Evolutionary conservation across 2,888 invertebrate genomes (phyloP).

Genomic region (Antitype chi): DNA sequence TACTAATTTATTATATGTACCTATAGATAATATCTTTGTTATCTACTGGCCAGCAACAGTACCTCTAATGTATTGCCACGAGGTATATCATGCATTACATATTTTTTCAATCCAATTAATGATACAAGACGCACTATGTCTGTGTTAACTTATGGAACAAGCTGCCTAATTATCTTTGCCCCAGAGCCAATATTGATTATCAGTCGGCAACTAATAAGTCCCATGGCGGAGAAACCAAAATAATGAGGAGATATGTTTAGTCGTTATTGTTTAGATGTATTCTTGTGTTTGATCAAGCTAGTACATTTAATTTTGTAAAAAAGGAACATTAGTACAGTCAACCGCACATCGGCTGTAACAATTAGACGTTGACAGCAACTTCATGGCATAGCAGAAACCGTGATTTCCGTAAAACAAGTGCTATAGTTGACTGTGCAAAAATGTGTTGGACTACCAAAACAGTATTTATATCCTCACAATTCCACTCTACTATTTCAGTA

Average conservation of each 20-base stretch:
- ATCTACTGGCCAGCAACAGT: neutral
- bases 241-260: neutral
- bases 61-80: neutral
- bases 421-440: too few species aligned
- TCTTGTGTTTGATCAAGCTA: neutral
- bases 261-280: neutral
- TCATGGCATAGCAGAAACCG: neutral
- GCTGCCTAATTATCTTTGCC: conserved; percentile 34
- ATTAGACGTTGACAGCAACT: neutral
- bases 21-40: neutral
- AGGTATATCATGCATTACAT: neutral
- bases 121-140: neutral
- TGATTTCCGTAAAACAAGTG: neutral
- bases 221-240: neutral
- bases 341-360: neutral
- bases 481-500: conserved; percentile 3
- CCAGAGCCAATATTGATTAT: neutral
- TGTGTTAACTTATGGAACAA: conserved; percentile 27
- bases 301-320: neutral
- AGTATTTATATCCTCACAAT: neutral
- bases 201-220: neutral
- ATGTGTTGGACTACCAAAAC: too few species aligned
- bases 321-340: neutral
- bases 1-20: too few species aligned
- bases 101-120: conserved; percentile 1